Base-by-base conservation (phyloP, 2,797 vertebrate genomes). In the Hemitrygon akajei region DNA sequence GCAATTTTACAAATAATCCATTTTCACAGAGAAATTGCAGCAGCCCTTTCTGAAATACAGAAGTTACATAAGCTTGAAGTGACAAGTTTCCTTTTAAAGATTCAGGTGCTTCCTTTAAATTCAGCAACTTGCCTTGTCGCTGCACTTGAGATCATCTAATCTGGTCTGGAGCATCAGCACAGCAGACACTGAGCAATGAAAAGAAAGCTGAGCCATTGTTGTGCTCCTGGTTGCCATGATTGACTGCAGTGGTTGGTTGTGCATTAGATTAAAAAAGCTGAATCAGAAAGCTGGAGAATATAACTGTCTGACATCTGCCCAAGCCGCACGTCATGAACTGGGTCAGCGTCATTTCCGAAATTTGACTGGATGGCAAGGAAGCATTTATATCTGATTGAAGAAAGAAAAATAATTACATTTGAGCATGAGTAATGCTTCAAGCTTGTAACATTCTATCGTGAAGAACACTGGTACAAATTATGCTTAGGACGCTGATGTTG, bases 371-470 rank as follows among this genome's bases (percentile, higher is more conserved):
- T 18, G 47, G 27, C 40, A 76, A 69, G 86, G 91, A 93, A 56
- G 71, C 40, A 93, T 76, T 73, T 40, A 75, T 92, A 92, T 92
- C 91, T 30, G 91, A 92, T 75, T 73, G 40, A 58, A 84, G 47
- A 73, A 92, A 75, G 69, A 75, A 92, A 73, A 71, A 92, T 56
- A 89, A 89, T 89, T 89, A n/a, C n/a, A 92, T 92, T 92, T 92
- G 69, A 47, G 66, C 27, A 69, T 89, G 86, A 93, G 73, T 93
- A 93, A 75, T 75, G 71, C 63, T n/a, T 73, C 37, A 76, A 58
- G 11, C 71, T 14, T n/a, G 71, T 76, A 76, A 93, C 73, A 56
- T 93, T 75, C 47, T 76, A 76, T n/a, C 11, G 6, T 93, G 25
- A 89, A 75, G 37, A 14, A 76, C 27, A n/a, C 69, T 56, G 3